Percentiles rank a stretch among this genome's conserved stretches.
These are phyloP conservation scores for Trigoniulus corallinus DNA, from an alignment of 1,140 invertebrate genomes.

Conservation along the genomic window DNA sequence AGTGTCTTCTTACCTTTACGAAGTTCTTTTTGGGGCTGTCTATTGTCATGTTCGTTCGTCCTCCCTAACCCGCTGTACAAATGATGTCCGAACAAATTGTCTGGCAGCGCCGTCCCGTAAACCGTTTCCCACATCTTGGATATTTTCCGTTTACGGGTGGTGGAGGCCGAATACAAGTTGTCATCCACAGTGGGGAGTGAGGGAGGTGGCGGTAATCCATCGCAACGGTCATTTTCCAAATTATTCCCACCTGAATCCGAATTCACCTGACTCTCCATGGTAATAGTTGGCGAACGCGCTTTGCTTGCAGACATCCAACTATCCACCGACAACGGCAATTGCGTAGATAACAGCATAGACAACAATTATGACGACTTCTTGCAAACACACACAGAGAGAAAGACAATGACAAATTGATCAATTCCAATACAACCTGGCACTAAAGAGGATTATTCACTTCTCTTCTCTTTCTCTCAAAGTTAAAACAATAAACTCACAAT, in stretches of 20 bases:
- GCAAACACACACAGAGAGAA: no score
- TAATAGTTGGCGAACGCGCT: no score
- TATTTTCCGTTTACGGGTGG: constrained; percentile 7
- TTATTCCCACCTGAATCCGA: no score
- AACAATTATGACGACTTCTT: no score
- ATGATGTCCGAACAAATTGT: not conserved
- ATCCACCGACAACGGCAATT: not conserved
- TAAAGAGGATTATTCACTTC: no score
- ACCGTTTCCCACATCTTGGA: constrained; percentile 9
- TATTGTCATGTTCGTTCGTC: not conserved
- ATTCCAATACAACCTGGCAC: no score
- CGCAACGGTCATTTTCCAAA: no score
- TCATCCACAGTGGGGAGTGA: not conserved
- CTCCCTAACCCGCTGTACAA: not conserved
- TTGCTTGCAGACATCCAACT: not conserved
- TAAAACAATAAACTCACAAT: no score
- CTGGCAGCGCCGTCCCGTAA: not conserved
- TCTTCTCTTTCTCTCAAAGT: no score
- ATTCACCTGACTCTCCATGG: no score
- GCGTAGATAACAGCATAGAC: not conserved
- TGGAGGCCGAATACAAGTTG: constrained; percentile 1
- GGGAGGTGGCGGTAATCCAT: no score
- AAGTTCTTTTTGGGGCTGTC: constrained; percentile 8
- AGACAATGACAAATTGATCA: no score
- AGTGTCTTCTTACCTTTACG: constrained; percentile 7